phyloP scores from a whole-genome alignment of 2,113 vertebrate genomes.

The Ibidorhyncha struthersii region DNA sequence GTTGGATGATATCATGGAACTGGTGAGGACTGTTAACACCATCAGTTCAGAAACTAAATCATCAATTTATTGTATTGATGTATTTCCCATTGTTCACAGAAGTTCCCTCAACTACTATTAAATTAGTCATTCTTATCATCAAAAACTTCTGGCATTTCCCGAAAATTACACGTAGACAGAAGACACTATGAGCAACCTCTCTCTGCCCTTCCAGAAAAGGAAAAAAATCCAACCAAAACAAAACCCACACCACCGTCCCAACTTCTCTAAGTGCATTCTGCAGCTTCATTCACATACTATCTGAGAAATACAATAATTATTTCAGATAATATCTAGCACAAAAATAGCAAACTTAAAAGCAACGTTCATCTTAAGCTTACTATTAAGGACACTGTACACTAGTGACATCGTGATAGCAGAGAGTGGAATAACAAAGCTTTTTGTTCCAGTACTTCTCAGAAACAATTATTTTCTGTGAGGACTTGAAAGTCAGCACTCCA shows the following conservation, averaged over 20 bases:
- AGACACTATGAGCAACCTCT: neutral
- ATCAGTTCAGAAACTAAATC: neutral
- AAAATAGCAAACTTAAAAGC: neutral
- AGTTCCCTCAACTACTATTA: neutral
- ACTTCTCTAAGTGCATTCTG: neutral
- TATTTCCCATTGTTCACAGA: neutral
- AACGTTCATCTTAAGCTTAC: neutral
- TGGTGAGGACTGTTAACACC: neutral
- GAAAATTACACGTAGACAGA: neutral
- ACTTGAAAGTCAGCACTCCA: neutral
- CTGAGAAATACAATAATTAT: neutral
- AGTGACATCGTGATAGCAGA: neutral
- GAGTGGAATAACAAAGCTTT: neutral
- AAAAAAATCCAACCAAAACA: neutral
- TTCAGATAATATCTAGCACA: neutral
- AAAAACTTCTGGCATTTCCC: neutral
- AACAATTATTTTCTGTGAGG: neutral
- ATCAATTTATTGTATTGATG: too few species aligned
- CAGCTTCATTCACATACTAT: neutral
- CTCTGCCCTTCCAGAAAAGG: neutral
- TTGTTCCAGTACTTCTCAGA: neutral
- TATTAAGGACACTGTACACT: neutral
- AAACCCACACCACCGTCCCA: neutral
- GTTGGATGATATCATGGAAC: neutral
- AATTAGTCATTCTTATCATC: neutral